These are phyloP conservation scores for Metallyticus violacea DNA, from an alignment of 2,888 invertebrate species.

Conservation along the genomic window DNA sequence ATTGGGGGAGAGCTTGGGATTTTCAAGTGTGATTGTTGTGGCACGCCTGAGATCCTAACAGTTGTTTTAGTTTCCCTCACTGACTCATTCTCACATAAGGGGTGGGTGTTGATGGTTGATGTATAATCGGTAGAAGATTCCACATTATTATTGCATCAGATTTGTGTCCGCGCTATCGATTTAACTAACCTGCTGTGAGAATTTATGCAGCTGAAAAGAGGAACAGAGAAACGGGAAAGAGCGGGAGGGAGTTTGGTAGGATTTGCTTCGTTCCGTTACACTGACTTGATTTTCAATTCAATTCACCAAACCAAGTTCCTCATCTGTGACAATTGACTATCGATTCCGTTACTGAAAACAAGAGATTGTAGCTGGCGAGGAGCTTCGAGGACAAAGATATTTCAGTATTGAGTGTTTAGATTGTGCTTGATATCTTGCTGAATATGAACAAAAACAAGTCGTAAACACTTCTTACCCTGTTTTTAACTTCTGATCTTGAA, in stretches of 20 bases:
- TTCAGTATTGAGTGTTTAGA: background rate
- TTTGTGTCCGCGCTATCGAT: slow-evolving; percentile 4
- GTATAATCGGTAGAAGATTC: background rate
- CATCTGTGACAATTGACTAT: slow-evolving; percentile 24
- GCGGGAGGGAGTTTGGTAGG: background rate
- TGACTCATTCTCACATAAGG: background rate
- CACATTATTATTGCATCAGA: slow-evolving; percentile 2
- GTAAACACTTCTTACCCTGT: too few species aligned
- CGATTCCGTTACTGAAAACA: background rate
- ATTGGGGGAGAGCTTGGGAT: background rate
- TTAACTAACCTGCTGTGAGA: slow-evolving; percentile 27
- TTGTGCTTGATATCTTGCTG: background rate
- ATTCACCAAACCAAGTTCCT: slow-evolving; percentile 23
- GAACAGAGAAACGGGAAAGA: background rate
- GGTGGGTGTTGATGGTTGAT: too few species aligned
- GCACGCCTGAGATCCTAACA: slow-evolving; percentile 23
- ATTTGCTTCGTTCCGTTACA: slow-evolving; percentile 28
- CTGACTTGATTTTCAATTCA: slow-evolving; percentile 24
- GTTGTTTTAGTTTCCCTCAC: slow-evolving; percentile 19
- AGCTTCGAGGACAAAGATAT: background rate
- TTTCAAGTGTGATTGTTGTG: slow-evolving; percentile 24
- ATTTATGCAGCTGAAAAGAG: slow-evolving; percentile 25
- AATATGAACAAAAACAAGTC: background rate
- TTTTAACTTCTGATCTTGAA: too few species aligned
- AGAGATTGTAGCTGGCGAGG: background rate